Conservation (phyloP, 2,797 vertebrate species). For the Anabacerthia variegaticeps region DNA sequence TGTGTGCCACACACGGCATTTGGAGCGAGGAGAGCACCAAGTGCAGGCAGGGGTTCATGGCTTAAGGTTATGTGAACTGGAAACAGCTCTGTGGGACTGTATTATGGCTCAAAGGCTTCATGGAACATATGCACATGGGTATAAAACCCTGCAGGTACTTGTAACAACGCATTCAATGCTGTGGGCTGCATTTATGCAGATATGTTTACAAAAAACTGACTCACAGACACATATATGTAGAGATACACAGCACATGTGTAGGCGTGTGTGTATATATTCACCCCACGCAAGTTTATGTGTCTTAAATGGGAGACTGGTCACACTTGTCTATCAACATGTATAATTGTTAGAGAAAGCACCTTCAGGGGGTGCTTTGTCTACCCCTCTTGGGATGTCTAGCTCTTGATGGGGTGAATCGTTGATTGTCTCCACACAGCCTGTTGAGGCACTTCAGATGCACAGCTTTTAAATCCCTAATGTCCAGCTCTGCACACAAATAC, state of each 20-base stretch:
- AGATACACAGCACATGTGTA: fast-evolving
- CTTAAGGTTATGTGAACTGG: neutral
- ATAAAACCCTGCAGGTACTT: neutral
- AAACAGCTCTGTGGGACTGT: neutral
- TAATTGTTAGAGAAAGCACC: neutral
- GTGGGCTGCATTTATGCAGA: neutral
- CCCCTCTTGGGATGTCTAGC: neutral
- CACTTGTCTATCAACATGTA: neutral
- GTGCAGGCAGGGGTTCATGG: neutral
- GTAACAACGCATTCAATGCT: fast-evolving
- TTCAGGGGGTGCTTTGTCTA: neutral
- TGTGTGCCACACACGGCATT: fast-evolving
- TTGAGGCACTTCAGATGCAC: neutral
- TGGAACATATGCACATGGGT: neutral
- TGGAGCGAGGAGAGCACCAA: neutral
- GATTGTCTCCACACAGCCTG: neutral
- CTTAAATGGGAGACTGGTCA: neutral
- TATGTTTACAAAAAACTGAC: neutral
- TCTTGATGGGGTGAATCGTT: neutral
- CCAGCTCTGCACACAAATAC: neutral
- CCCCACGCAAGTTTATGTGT: neutral
- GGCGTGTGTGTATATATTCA: neutral
- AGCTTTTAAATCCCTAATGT: neutral
- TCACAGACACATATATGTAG: neutral
- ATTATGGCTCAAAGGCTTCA: neutral